A percentile compares a stretch with the other conserved stretches of the same genome.
These are phyloP conservation scores for Scomber japonicus DNA, from an alignment of 2,113 vertebrate species.

Conservation along the genomic window DNA sequence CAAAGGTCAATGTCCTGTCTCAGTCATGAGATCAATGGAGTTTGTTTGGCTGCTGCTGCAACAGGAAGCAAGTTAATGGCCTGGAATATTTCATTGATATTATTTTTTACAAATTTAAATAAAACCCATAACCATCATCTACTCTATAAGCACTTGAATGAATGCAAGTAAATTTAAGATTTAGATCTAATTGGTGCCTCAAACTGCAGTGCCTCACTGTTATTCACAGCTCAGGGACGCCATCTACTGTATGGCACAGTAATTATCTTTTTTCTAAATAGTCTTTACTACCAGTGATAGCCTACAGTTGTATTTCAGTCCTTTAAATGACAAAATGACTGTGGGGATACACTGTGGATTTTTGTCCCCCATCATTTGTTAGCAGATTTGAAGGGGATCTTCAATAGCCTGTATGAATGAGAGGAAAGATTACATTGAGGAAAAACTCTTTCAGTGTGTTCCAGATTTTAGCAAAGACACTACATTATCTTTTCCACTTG, in stretches of 20 bases:
- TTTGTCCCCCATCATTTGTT: no score
- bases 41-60: background rate
- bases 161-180: background rate
- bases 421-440: no score
- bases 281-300: no score
- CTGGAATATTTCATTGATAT: background rate
- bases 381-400: no score
- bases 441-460: no score
- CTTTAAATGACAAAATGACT: no score
- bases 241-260: conserved; percentile 36
- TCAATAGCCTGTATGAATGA: no score
- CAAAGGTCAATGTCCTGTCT: conserved; percentile 13
- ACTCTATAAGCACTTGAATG: background rate
- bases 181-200: background rate
- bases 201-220: background rate
- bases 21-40: background rate
- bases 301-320: no score
- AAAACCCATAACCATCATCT: background rate
- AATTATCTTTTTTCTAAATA: background rate
- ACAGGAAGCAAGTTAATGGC: background rate
- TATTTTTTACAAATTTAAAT: background rate
- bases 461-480: no score
- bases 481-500: no score
- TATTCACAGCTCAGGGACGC: conserved; percentile 16
- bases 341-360: no score